Conservation (phyloP, 2,888 invertebrate species). For the Sinohyriopsis cumingii region DNA sequence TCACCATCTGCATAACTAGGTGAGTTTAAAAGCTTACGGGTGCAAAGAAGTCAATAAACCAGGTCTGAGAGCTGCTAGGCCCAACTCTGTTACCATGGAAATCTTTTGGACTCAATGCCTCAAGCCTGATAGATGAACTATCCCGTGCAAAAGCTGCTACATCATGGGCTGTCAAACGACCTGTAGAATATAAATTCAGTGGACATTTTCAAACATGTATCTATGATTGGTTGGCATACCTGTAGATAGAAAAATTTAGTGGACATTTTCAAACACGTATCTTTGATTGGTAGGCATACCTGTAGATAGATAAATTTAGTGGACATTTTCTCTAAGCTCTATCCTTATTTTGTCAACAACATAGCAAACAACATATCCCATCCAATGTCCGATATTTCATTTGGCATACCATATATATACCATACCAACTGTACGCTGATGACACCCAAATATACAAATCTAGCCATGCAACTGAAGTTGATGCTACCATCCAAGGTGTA, state of each 20-base stretch:
- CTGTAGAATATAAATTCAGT: slow-evolving; percentile 45
- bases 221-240: slow-evolving; percentile 38
- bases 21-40: slow-evolving; percentile 73
- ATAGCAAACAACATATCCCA: too few species aligned
- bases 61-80: slow-evolving; percentile 68
- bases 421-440: too few species aligned
- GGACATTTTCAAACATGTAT: background rate
- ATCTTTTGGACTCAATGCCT: slow-evolving; percentile 74
- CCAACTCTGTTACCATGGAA: slow-evolving; percentile 72
- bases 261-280: background rate
- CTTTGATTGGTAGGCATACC: slow-evolving; percentile 38
- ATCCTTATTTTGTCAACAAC: too few species aligned
- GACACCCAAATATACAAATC: too few species aligned
- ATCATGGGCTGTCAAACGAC: slow-evolving; percentile 74
- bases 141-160: slow-evolving; percentile 79
- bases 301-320: slow-evolving; percentile 29
- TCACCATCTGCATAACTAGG: too few species aligned
- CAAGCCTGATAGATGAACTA: slow-evolving; percentile 72
- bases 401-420: too few species aligned
- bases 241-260: slow-evolving; percentile 31
- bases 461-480: too few species aligned
- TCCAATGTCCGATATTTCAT: too few species aligned
- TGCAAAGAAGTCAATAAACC: slow-evolving; percentile 85
- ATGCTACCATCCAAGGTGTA: too few species aligned
- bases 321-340: background rate